Conservation (phyloP, 2,888 invertebrate species). For the Caenorhabditis zanzibari region DNA sequence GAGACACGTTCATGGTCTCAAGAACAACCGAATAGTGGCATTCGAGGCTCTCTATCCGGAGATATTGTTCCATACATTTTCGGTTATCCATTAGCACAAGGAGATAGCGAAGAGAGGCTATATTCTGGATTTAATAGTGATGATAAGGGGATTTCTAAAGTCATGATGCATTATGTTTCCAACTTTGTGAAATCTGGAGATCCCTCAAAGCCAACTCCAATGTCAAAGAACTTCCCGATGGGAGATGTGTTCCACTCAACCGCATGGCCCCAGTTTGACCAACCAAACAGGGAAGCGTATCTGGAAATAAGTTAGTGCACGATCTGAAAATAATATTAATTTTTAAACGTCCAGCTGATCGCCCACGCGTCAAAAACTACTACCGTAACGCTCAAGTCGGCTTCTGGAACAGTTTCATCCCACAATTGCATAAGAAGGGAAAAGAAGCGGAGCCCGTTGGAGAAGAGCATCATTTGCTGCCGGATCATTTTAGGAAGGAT, state of each 20-base stretch:
- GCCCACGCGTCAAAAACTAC: constrained; percentile 81
- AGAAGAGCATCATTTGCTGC: constrained; percentile 55
- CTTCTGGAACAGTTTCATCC: constrained; percentile 83
- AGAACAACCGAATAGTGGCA: constrained; percentile 78
- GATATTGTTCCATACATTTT: constrained; percentile 83
- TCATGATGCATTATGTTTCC: constrained; percentile 82
- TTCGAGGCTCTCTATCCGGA: constrained; percentile 80
- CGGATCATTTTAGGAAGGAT: constrained; percentile 72
- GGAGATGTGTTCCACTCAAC: constrained; percentile 79
- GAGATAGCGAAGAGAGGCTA: constrained; percentile 72
- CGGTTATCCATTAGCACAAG: constrained; percentile 80
- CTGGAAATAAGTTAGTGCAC: constrained; percentile 79
- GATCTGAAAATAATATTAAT: neutral
- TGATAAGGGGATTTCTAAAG: constrained; percentile 80
- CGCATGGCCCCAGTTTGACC: constrained; percentile 82
- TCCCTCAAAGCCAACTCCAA: constrained; percentile 79
- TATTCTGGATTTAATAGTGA: constrained; percentile 77
- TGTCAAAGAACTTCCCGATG: constrained; percentile 77
- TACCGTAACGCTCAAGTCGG: constrained; percentile 82
- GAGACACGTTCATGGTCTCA: constrained; percentile 79
- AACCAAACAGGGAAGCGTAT: constrained; percentile 81
- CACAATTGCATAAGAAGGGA: constrained; percentile 78
- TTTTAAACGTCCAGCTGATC: constrained; percentile 69
- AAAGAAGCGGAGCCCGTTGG: constrained; percentile 65
- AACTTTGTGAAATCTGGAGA: constrained; percentile 83